Evolutionary conservation across 2,113 vertebrate genomes (phyloP).

Genomic region (Porphyrio hochstetteri): DNA sequence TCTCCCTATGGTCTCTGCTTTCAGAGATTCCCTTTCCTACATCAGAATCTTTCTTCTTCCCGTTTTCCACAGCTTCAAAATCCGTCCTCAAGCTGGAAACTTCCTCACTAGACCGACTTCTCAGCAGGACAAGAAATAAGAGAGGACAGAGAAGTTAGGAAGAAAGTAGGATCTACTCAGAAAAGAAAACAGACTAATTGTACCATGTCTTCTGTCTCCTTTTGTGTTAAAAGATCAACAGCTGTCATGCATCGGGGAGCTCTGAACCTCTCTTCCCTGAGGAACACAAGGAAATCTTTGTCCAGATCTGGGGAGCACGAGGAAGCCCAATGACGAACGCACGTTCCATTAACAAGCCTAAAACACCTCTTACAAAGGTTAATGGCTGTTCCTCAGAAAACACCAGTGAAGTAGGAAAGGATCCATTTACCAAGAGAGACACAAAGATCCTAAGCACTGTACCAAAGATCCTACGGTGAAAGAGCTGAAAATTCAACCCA

Average conservation of each 20-base stretch:
- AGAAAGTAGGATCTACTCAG: not conserved
- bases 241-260: accelerated
- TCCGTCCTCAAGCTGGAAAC: not conserved
- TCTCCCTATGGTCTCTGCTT: not conserved
- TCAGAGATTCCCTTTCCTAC: not conserved
- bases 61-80: not conserved
- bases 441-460: not conserved
- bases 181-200: not conserved
- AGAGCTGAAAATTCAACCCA: not conserved
- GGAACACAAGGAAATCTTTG: not conserved
- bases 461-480: not conserved
- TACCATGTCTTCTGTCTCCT: not conserved
- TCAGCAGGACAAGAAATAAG: not conserved
- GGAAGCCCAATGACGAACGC: not conserved
- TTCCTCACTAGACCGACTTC: not conserved
- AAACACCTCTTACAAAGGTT: not conserved
- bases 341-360: not conserved
- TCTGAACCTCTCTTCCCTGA: not conserved
- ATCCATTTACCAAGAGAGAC: not conserved
- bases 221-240: not conserved
- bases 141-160: not conserved
- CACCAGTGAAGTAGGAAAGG: not conserved
- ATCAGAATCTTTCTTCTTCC: not conserved
- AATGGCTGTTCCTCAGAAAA: not conserved
- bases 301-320: not conserved